phyloP scores from a whole-genome alignment of 1,140 invertebrate genomes.

The Macrotrachela quadricornifera region DNA sequence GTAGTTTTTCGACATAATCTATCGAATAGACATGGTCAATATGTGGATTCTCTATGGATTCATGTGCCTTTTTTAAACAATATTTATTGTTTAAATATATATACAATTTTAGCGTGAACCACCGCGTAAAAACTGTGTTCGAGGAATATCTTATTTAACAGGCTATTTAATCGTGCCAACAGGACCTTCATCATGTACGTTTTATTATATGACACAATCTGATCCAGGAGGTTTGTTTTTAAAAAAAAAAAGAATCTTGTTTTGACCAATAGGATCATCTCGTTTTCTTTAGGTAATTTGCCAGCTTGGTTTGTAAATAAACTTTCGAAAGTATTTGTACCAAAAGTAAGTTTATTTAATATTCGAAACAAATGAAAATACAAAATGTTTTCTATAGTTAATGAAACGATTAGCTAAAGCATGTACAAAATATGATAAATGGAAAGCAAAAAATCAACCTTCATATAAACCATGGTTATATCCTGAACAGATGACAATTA shows the following conservation, averaged over 20 bases:
- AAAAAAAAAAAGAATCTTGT: neutral
- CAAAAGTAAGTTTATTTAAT: conserved; percentile 34
- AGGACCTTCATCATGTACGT: conserved; percentile 39
- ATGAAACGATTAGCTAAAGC: conserved; percentile 45
- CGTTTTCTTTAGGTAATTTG: conserved; percentile 36
- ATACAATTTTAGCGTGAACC: conserved; percentile 40
- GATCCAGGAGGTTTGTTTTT: conserved; percentile 44
- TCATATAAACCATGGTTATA: conserved; percentile 60
- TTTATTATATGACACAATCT: conserved; percentile 62
- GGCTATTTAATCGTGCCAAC: conserved; percentile 39
- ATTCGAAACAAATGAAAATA: neutral
- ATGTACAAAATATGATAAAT: conserved; percentile 46
- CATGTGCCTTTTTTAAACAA: conserved; percentile 7
- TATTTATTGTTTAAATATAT: conserved; percentile 4
- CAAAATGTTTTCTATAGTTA: neutral
- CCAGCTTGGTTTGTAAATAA: conserved; percentile 71
- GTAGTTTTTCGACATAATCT: too few species aligned
- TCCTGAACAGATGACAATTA: conserved; percentile 49
- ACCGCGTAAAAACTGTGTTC: conserved; percentile 53
- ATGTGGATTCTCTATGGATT: neutral
- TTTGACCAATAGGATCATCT: neutral
- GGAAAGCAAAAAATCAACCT: conserved; percentile 54
- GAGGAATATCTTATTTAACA: conserved; percentile 47
- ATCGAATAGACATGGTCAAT: neutral
- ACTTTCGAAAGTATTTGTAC: conserved; percentile 60